Evolutionary conservation across 2,113 vertebrate genomes (phyloP), one percentile per base, ranked within the genome.

Genomic region (Pangasianodon gigas): DNA sequence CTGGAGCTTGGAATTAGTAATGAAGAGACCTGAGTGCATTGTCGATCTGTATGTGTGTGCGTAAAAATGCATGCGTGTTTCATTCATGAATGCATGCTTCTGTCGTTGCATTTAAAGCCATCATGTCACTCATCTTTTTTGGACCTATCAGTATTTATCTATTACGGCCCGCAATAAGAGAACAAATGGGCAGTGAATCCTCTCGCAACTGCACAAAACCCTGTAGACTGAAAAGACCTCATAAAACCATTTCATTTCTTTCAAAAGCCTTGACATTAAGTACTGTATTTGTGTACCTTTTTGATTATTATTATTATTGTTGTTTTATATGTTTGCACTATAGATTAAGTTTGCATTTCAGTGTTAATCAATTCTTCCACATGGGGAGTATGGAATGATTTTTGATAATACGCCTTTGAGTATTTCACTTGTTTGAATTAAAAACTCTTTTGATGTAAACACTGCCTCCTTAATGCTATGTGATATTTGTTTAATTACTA

Each of bases 361-460:
- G 83, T 91, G 91, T 93, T 92, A 80, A 83, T 84, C 60, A 71
- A 60, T 88, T 87, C n/a, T 62, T 37, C 62, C 10, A 69, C 37
- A 87, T 86, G 93, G 93, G 92, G 92, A 94, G 91, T 93, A 87
- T 75, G 89, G 77, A 85, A 91, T 85, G 88, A 92, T 32, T 85
- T 90, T 88, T 90, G 69, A 91, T 41, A 54, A 83, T 60, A 87
- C 89, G 89, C 87, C 89, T 89, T 89, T 87, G 21, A 89, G 37
- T 89, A 86, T 86, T 91, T 29, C 60, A 86, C 52, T n/a, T 65
- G 75, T 93, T 88, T 89, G 37, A 87, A 87, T 84, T 80, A 41
- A 89, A 89, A 81, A 13, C 80, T 85, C 83, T 89, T 89, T 58
- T 91, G 85, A 88, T 91, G 89, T 87, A 90, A 92, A 94, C 75